These are phyloP conservation scores for Allochrocebus solatus DNA, from an alignment of 2,797 vertebrate species.

Conservation along the genomic window DNA sequence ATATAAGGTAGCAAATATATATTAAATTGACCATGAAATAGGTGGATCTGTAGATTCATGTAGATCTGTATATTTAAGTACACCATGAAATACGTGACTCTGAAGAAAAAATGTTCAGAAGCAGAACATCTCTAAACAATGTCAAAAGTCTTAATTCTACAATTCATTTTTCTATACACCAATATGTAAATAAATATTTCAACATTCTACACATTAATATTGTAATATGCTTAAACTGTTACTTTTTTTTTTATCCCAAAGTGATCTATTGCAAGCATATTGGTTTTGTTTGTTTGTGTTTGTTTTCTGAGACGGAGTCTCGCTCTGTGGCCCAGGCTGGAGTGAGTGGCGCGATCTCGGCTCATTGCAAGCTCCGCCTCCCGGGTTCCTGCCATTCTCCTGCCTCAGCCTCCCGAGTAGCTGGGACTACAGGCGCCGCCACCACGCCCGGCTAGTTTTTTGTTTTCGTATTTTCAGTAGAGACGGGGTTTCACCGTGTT, in stretches of 20 bases:
- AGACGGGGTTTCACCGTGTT: too few species aligned
- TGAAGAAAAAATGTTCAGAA: not conserved
- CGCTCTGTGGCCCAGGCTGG: accelerated
- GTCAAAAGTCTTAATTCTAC: not conserved
- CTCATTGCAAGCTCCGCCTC: too few species aligned
- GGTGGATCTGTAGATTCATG: not conserved
- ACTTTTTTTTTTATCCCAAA: not conserved
- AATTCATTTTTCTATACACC: not conserved
- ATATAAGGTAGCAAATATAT: not conserved
- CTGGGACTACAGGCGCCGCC: accelerated
- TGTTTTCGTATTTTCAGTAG: too few species aligned
- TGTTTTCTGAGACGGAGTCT: too few species aligned
- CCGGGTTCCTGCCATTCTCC: accelerated
- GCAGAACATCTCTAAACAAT: not conserved
- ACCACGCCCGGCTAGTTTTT: too few species aligned
- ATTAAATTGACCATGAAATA: not conserved
- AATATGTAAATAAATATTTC: not conserved
- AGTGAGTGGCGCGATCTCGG: accelerated
- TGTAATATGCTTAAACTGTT: not conserved
- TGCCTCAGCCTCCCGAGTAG: too few species aligned
- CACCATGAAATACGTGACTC: not conserved
- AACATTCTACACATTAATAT: not conserved
- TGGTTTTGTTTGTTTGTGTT: too few species aligned
- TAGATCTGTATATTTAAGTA: not conserved
- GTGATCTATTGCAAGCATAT: not conserved